Evolutionary conservation across 2,888 invertebrate species (phyloP).

Genomic region (Stictocephala bisonia): DNA sequence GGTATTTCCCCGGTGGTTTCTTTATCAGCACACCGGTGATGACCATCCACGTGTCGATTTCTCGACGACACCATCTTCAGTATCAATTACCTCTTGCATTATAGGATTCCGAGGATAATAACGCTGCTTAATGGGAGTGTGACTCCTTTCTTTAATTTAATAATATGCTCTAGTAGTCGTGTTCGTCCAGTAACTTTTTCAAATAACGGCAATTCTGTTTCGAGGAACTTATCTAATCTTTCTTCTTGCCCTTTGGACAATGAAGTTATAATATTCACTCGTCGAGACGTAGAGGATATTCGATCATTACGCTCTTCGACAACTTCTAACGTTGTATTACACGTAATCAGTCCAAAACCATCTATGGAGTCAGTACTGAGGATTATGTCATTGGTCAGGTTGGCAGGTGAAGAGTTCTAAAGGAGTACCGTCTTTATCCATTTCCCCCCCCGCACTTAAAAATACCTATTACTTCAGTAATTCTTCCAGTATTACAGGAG

Average conservation of each 20-base stretch:
- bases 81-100: constrained; percentile 48
- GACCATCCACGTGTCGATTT: constrained; percentile 56
- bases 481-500: too few species aligned
- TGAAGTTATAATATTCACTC: background rate
- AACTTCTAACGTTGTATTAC: too few species aligned
- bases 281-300: too few species aligned
- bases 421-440: too few species aligned
- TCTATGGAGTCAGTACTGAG: background rate
- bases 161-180: background rate
- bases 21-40: constrained; percentile 56
- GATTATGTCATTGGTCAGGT: background rate
- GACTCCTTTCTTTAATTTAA: background rate
- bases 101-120: constrained; percentile 40
- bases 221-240: background rate
- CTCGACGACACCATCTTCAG: constrained; percentile 55
- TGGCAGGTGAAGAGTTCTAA: too few species aligned
- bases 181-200: background rate
- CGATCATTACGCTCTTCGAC: too few species aligned
- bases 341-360: background rate
- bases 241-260: background rate
- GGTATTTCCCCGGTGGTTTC: constrained; percentile 52
- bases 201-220: background rate
- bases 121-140: constrained; percentile 3
- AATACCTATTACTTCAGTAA: too few species aligned
- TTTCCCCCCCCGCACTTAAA: too few species aligned